Conservation (phyloP, 2,113 vertebrate species). For the Serilophus lunatus region DNA sequence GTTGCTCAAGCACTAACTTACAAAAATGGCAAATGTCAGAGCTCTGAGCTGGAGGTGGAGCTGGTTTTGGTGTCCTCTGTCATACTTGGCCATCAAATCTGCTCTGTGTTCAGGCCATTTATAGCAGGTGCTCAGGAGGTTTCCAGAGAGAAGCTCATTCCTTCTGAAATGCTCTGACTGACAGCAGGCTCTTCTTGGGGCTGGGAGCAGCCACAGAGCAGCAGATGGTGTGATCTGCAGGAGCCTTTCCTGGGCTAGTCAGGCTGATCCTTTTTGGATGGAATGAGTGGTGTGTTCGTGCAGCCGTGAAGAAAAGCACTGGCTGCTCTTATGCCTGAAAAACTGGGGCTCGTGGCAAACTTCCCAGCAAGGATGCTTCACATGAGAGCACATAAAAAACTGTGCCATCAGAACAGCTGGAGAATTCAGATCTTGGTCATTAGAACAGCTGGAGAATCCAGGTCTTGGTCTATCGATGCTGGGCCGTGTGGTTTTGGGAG, state of each 20-base stretch:
- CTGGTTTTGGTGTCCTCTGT: neutral
- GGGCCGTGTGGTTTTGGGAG: neutral
- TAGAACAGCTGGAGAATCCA: neutral
- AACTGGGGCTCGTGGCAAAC: neutral
- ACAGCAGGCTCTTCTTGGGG: neutral
- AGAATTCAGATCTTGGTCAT: neutral
- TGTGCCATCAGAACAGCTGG: neutral
- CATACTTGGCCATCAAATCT: neutral
- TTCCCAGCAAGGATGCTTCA: neutral
- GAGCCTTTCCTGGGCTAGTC: neutral
- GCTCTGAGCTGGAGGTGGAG: neutral
- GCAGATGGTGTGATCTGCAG: neutral
- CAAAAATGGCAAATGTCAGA: neutral
- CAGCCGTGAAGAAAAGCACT: neutral
- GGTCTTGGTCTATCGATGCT: neutral
- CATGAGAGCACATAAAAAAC: neutral
- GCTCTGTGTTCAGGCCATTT: neutral
- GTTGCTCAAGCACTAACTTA: neutral
- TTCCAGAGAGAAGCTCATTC: neutral
- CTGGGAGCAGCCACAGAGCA: neutral
- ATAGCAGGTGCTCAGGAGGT: neutral
- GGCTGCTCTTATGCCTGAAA: neutral
- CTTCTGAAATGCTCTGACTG: neutral
- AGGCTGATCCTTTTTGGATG: neutral
- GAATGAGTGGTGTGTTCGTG: fast-evolving